Percentiles rank a stretch among this genome's conserved stretches.
phyloP scores from a whole-genome alignment of 2,888 invertebrate genomes.

The Hyposoter dolosus region DNA sequence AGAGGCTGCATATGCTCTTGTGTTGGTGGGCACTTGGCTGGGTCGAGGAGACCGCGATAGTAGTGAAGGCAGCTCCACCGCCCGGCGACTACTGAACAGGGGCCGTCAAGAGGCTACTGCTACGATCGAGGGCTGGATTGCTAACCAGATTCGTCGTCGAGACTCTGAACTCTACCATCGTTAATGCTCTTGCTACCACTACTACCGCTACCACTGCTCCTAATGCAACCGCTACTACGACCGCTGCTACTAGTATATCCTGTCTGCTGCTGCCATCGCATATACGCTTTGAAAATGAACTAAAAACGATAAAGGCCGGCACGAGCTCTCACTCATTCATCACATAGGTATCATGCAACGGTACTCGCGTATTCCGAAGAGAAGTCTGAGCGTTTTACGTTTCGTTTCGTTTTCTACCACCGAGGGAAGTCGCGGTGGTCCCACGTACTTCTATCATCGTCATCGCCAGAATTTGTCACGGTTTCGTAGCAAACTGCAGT shows the following conservation, averaged over 20 bases:
- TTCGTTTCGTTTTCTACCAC: too few relatives aligned
- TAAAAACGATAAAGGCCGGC: constrained; percentile 50
- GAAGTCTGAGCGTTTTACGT: constrained; percentile 23
- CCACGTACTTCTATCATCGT: too few relatives aligned
- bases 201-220: constrained; percentile 49
- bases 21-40: constrained; percentile 45
- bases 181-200: constrained; percentile 52
- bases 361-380: constrained; percentile 28
- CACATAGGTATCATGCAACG: constrained; percentile 38
- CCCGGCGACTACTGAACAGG: constrained; percentile 60
- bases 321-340: constrained; percentile 56
- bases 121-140: constrained; percentile 52
- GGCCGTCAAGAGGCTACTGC: constrained; percentile 59
- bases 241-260: constrained; percentile 52
- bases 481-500: too few relatives aligned
- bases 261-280: not conserved
- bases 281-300: constrained; percentile 41
- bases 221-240: constrained; percentile 48
- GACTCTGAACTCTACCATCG: constrained; percentile 66
- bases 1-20: constrained; percentile 39
- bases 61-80: constrained; percentile 48
- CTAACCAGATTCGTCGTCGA: constrained; percentile 66
- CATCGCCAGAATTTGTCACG: too few relatives aligned
- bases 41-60: constrained; percentile 58
- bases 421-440: too few relatives aligned